Base-by-base conservation (phyloP, 2,888 invertebrate genomes). In the Napeogenes inachia region DNA sequence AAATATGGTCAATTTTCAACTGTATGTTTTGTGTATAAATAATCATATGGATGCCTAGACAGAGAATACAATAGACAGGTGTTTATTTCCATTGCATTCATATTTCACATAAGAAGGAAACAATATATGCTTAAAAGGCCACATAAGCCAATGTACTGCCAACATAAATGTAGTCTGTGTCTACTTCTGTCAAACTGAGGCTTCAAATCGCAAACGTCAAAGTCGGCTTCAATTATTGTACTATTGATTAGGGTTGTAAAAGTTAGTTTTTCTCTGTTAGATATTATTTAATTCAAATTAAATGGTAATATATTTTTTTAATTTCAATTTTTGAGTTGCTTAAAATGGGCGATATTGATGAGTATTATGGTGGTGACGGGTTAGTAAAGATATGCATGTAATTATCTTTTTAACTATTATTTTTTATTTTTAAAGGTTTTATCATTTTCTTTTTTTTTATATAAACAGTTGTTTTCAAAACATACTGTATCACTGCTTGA, bases 311-410 rank as follows among this genome's bases (percentile, higher is more conserved):
- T 73, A 73, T 75, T 65, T 67, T 66, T 67, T 64, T 73, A 66
- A 63, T 68, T 56, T 59, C 72, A 50, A 21, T 57, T 55, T 57
- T 54, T 60, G 53, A 45, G 60, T 66, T 56, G 60, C 58, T 60
- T 50, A 66, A 66, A 77, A 88, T 89, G 88, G 84, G 81, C 73
- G 88, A 89, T 81, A 85, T 74, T 73, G 85, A 87, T 79, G 87
- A 84, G 76, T 87, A 82, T 84, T 85, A 82, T 77, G 87, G 85
- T 72, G 88, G 88, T 85, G 88, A 88, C 75, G 90, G 90, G 90
- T 90, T 86, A 89, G 89, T 89, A 87, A 74, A 73, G 71, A 68
- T 59, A 62, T 69, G 73, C 72, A 72, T 73, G 73, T 54, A 59
- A 60, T 62, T 62, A 68, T 65, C 64, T 57, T 65, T 66, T 59